Conservation (phyloP, 2,113 vertebrate species). For the Microcebus griseorufus region DNA sequence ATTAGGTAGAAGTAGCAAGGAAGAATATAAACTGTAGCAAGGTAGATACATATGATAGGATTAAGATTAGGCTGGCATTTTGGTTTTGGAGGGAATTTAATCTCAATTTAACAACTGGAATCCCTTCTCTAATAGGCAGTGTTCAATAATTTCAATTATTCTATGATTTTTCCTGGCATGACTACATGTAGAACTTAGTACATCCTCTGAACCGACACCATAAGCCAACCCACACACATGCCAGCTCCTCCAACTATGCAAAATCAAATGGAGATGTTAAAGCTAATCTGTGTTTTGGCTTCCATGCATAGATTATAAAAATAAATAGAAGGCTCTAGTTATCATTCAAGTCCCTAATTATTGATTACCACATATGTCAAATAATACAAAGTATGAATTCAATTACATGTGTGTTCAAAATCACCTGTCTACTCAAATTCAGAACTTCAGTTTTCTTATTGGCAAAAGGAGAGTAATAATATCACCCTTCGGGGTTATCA, state of each 20-base stretch:
- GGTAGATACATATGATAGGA: not conserved
- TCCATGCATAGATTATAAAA: not conserved
- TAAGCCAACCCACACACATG: not conserved
- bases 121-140: not conserved
- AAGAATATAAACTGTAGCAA: not conserved
- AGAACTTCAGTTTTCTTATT: not conserved
- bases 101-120: not conserved
- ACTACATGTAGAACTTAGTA: not conserved
- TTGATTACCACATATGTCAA: not conserved
- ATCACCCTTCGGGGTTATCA: not conserved
- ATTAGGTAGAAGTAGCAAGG: not conserved
- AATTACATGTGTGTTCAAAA: not conserved
- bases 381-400: not conserved
- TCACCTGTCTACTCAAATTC: not conserved
- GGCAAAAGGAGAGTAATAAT: not conserved
- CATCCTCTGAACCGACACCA: not conserved
- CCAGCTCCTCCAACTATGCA: accelerated
- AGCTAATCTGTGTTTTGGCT: not conserved
- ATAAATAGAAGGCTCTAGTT: not conserved
- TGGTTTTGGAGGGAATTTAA: not conserved
- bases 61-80: not conserved
- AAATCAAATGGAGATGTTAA: not conserved
- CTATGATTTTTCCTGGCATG: not conserved
- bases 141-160: not conserved
- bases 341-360: not conserved